These are phyloP conservation scores for Stigmatopora argus DNA, from an alignment of 2,113 vertebrate species.

Conservation along the genomic window DNA sequence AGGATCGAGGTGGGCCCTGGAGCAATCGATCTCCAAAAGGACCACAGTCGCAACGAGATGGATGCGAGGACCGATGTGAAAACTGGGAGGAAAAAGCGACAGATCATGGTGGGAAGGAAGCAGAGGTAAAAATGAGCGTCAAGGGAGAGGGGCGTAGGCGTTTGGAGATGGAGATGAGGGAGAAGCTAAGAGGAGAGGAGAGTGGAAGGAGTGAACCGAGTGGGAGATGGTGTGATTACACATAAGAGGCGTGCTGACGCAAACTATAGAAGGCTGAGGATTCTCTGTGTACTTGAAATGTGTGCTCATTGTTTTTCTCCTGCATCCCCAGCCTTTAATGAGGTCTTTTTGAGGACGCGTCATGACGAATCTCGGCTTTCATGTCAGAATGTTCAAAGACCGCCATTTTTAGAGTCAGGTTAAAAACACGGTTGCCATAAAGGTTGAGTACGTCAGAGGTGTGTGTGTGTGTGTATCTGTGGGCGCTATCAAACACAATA, in stretches of 20 bases:
- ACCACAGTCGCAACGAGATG: constrained; percentile 11
- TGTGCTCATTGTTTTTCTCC: constrained; percentile 33
- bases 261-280: constrained; percentile 47
- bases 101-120: constrained; percentile 7
- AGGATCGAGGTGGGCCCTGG: constrained; percentile 6
- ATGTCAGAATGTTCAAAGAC: background rate
- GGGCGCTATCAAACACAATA: constrained; percentile 3
- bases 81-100: constrained; percentile 1
- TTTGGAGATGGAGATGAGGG: constrained; percentile 44
- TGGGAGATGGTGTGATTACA: constrained; percentile 65
- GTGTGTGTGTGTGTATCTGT: background rate
- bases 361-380: constrained; percentile 15
- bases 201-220: constrained; percentile 59
- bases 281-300: constrained; percentile 20
- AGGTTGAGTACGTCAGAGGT: background rate
- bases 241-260: constrained; percentile 58
- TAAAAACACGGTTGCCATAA: background rate
- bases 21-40: constrained; percentile 25
- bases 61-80: constrained; percentile 1
- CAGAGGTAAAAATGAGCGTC: constrained; percentile 29
- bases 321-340: constrained; percentile 23
- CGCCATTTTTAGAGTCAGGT: background rate
- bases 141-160: constrained; percentile 31
- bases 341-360: constrained; percentile 7
- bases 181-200: constrained; percentile 62